Percentiles rank a stretch among this genome's conserved stretches.
phyloP scores from a whole-genome alignment of 2,888 invertebrate genomes.

The Lobophora halterata region DNA sequence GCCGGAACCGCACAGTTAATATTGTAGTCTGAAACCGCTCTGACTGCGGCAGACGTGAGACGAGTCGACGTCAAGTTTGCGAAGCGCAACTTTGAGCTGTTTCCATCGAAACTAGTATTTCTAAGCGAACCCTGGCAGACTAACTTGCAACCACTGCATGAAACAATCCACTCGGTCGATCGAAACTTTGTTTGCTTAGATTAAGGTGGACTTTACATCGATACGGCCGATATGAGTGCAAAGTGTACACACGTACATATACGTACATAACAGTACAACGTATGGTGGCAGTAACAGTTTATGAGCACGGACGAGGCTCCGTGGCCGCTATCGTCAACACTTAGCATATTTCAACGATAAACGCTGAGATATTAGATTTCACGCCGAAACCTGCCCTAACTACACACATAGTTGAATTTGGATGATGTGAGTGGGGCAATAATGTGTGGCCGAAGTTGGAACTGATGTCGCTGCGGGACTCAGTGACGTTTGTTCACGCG shows the following conservation, averaged over 20 bases:
- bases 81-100: slow-evolving; percentile 18
- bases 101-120: slow-evolving; percentile 22
- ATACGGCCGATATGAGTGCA: slow-evolving; percentile 1
- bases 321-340: slow-evolving; percentile 29
- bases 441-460: slow-evolving; percentile 15
- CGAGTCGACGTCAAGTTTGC: neutral
- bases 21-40: neutral
- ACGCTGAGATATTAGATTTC: slow-evolving; percentile 15
- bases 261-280: slow-evolving; percentile 17
- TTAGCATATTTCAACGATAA: slow-evolving; percentile 36
- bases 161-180: slow-evolving; percentile 7
- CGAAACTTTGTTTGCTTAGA: slow-evolving; percentile 6
- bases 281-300: slow-evolving; percentile 19
- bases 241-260: no score
- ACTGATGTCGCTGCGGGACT: slow-evolving; percentile 14
- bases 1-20: no score
- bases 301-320: slow-evolving; percentile 17
- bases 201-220: slow-evolving; percentile 10
- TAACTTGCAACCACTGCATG: slow-evolving; percentile 5
- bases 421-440: slow-evolving; percentile 3
- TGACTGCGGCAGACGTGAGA: neutral
- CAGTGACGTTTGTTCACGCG: slow-evolving; percentile 15
- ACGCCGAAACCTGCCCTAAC: slow-evolving; percentile 7
- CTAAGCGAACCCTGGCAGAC: slow-evolving; percentile 14
- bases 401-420: slow-evolving; percentile 5